A percentile compares a stretch with the other conserved stretches of the same genome.
Conservation (phyloP, 2,113 vertebrate species). For the Trogon melanurus region DNA sequence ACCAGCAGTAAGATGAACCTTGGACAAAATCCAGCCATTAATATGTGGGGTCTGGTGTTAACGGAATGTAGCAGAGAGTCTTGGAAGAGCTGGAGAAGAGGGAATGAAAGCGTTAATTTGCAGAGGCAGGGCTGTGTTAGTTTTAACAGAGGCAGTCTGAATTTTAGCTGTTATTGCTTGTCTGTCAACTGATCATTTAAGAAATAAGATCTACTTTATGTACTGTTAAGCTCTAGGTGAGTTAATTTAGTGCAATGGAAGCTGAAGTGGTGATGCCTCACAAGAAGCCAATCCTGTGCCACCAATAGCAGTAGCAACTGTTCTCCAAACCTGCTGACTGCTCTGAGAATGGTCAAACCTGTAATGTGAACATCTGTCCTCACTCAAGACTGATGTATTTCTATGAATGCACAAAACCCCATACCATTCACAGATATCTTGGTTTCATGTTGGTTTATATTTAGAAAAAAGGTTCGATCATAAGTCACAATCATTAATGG, state of each 20-base stretch:
- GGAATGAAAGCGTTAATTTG: not conserved
- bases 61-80: not conserved
- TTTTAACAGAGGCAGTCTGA: not conserved
- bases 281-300: not conserved
- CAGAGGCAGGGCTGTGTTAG: not conserved
- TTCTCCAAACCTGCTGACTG: not conserved
- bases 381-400: not conserved
- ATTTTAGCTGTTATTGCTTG: not conserved
- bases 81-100: not conserved
- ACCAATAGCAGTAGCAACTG: not conserved
- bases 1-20: not conserved
- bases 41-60: not conserved
- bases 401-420: not conserved
- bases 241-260: not conserved
- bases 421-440: not conserved
- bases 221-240: not conserved
- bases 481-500: not conserved
- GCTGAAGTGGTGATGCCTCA: not conserved
- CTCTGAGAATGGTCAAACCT: not conserved
- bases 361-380: not conserved
- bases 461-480: not conserved
- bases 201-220: not conserved
- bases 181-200: not conserved
- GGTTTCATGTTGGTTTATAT: not conserved
- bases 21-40: not conserved